Percentiles rank a stretch among this genome's conserved stretches.
Evolutionary conservation across 2,888 invertebrate species (phyloP).

Genomic region (Doris montereyensis): DNA sequence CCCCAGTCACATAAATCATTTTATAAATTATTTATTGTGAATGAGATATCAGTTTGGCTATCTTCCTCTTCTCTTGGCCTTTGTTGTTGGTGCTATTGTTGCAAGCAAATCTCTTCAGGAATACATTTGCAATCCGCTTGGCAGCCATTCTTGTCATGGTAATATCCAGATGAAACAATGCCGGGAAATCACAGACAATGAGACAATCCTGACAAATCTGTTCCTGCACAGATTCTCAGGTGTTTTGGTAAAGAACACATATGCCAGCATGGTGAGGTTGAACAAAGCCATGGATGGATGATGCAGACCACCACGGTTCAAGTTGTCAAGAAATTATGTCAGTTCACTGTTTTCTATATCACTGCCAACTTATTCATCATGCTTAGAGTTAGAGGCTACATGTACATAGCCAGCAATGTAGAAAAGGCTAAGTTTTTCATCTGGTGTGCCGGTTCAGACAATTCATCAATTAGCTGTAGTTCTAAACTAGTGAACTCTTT

Average conservation of each 20-base stretch:
- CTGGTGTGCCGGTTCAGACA: too few species aligned
- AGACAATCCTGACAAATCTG: not conserved
- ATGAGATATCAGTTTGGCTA: not conserved
- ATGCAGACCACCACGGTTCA: not conserved
- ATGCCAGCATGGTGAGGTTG: not conserved
- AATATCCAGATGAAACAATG: not conserved
- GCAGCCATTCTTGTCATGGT: not conserved
- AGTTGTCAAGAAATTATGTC: not conserved
- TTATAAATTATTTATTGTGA: not conserved
- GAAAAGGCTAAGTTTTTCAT: not conserved
- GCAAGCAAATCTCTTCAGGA: not conserved
- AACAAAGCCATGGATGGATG: not conserved
- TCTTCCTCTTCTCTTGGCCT: not conserved
- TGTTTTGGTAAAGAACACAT: not conserved
- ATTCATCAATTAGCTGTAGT: too few species aligned
- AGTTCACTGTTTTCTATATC: not conserved
- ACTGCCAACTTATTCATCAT: not conserved
- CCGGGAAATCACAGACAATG: not conserved
- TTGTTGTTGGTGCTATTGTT: not conserved
- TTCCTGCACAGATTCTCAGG: not conserved
- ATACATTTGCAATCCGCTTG: not conserved
- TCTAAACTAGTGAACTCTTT: too few species aligned
- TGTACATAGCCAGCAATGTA: not conserved
- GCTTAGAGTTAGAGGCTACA: not conserved
- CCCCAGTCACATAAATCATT: too few species aligned